Base-by-base conservation (phyloP, 1,140 invertebrate genomes). In the Musca domestica region DNA sequence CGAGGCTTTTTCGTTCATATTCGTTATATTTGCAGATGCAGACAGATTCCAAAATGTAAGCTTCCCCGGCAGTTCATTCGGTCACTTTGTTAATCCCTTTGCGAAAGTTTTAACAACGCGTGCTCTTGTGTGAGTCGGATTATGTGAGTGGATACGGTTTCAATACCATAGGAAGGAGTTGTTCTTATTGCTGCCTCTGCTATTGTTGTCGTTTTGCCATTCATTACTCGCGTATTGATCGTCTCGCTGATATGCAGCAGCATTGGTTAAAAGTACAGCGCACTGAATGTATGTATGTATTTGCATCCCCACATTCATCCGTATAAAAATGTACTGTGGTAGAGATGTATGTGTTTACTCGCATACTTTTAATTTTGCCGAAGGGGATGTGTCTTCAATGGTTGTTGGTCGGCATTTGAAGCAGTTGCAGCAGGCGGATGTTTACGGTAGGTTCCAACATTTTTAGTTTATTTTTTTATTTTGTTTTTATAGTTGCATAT, bases 31-130 rank as follows among this genome's bases (percentile, higher is more conserved):
- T 73, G 78, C 70, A 78, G 76, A 76, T 78, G 76, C 73, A 75
- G 74, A 76, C 76, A 76, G 76, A 78, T 76, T 76, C 72, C 76
- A 78, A 30, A 61, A 78, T 78, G 75, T 78, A 76, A 74, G 73
- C 66, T 73, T 69, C 65, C 67, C 65, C 56, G 68, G 65, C 65
- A 66, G 65, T 66, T 30, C 23, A 34, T 52, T 66, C 48, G 48
- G 20, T 47, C n/a, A 6, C 23, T 41, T 64, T 6, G 30, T n/a
- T 46, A 10, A 17, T 56, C 12, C 51, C n/a, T 63, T 6, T 46
- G 34, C 51, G 19, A 9, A 20, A 25, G 51, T 9, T 12, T 6
- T 52, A 20, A 25, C 23, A 52, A 20, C 19, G 51, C 51, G 51
- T 56, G 52, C 22, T 7, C 41, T 15, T 46, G 34, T 20, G 17